Evolutionary conservation across 2,888 invertebrate species (phyloP), one percentile per base, ranked within the genome.

Genomic region (Hypomecis atomaria): DNA sequence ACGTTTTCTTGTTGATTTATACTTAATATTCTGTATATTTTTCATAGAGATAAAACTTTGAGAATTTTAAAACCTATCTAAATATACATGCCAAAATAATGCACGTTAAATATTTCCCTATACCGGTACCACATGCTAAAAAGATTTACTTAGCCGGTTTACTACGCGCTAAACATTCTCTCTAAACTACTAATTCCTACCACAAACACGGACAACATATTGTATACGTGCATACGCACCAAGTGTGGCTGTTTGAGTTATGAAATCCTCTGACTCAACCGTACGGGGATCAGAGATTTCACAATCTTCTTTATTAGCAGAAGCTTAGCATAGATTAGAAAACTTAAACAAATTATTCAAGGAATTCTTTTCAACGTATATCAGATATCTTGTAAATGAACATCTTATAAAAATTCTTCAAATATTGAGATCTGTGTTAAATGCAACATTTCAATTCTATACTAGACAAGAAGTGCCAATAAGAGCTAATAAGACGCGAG

Each of bases 271-370:
- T 58, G 62, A 70, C 64, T 66, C 63, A 67, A 56, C 58, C 47
- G 59, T 57, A 59, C 58, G 49, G 66, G 58, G 65, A 69, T 65
- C 59, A 57, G 59, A 62, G 65, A 62, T 69, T 68, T 63, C 65
- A 62, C 66, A 71, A 71, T 71, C 68, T 64, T 62, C 72, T 71
- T 71, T 71, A 71, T 67, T 72, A 72, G 62, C 69, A 65, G 58
- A 71, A 59, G 69, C 71, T 71, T 69, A 70, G 66, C 65, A 69
- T 68, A 68, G 72, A 69, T 72, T 69, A 69, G 57, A 65, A 48
- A 63, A 34, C 60, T 56, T 48, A 57, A 60, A 65, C 43, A 57
- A 10, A 59, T 59, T 55, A 63, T 63, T 43, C 56, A 53, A 57
- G 59, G 55, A 63, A 63, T 59, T 59, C 49, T 55, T 63, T 59